Conservation (phyloP, 2,797 vertebrate genomes). For the Paramormyrops hopkinsi region DNA sequence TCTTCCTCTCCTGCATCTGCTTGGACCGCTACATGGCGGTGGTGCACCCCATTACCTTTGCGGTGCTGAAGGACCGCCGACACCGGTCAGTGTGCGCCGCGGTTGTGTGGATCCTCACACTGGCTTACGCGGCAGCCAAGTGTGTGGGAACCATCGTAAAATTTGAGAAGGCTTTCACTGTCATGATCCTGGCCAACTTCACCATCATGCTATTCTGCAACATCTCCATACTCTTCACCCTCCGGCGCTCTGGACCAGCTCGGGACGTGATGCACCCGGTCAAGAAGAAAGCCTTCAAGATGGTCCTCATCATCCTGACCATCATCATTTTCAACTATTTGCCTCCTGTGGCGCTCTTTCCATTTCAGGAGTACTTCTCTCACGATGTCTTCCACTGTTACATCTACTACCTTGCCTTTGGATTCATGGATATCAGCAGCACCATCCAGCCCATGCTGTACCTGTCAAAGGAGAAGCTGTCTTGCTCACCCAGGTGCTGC, state of each 20-base stretch:
- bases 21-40: constrained; percentile 69
- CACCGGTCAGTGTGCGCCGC: constrained; percentile 46
- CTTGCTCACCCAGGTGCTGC: constrained; percentile 26
- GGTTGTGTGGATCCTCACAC: constrained; percentile 52
- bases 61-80: constrained; percentile 52
- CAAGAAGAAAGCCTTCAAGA: constrained; percentile 68
- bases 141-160: constrained; percentile 46
- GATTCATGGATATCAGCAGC: constrained; percentile 69
- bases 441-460: constrained; percentile 68
- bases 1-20: constrained; percentile 68
- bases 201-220: constrained; percentile 69
- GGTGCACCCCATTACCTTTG: constrained; percentile 63
- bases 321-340: constrained; percentile 70
- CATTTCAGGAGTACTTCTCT: constrained; percentile 58
- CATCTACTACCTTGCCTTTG: constrained; percentile 59
- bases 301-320: constrained; percentile 64
- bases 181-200: constrained; percentile 55
- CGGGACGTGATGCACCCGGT: constrained; percentile 64
- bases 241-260: constrained; percentile 48
- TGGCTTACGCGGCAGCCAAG: constrained; percentile 53
- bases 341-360: constrained; percentile 62
- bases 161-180: constrained; percentile 56
- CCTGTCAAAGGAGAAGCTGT: constrained; percentile 53
- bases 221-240: constrained; percentile 53
- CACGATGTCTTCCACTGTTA: constrained; percentile 54